phyloP scores from a whole-genome alignment of 2,888 invertebrate species.

The Andricus curvator region DNA sequence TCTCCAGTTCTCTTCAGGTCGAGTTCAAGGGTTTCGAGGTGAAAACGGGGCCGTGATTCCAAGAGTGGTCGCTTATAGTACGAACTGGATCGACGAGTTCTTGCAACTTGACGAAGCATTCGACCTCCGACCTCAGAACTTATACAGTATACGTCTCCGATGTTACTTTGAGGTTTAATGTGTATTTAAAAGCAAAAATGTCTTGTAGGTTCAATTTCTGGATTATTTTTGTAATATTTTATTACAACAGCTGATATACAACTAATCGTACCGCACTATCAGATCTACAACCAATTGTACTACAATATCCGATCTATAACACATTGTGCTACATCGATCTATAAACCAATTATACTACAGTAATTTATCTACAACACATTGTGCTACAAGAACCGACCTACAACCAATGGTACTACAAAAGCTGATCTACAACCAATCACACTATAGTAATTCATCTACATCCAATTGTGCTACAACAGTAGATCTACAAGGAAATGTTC shows the following conservation, averaged over 20 bases:
- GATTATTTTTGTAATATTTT: not conserved
- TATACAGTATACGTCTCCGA: constrained; percentile 29
- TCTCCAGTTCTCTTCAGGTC: constrained; percentile 51
- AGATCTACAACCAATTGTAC: not conserved
- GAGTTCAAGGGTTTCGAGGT: constrained; percentile 68
- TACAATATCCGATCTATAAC: too few species aligned
- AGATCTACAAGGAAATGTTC: too few species aligned
- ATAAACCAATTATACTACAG: too few species aligned
- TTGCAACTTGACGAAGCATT: constrained; percentile 67
- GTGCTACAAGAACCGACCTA: not conserved
- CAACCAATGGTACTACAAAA: not conserved
- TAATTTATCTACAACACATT: not conserved
- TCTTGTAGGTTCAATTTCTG: not conserved
- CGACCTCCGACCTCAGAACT: constrained; percentile 64
- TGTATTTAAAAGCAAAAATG: not conserved
- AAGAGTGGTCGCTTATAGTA: constrained; percentile 54
- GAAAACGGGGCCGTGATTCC: constrained; percentile 64
- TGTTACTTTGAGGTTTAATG: constrained; percentile 7
- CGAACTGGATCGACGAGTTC: constrained; percentile 71
- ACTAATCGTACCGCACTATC: not conserved
- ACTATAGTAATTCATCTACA: too few species aligned
- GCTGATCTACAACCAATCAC: not conserved
- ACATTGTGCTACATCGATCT: not conserved
- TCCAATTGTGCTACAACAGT: too few species aligned
- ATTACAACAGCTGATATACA: not conserved